These are phyloP conservation scores for Heliconius erato DNA, from an alignment of 2,888 invertebrate genomes.

Conservation along the genomic window DNA sequence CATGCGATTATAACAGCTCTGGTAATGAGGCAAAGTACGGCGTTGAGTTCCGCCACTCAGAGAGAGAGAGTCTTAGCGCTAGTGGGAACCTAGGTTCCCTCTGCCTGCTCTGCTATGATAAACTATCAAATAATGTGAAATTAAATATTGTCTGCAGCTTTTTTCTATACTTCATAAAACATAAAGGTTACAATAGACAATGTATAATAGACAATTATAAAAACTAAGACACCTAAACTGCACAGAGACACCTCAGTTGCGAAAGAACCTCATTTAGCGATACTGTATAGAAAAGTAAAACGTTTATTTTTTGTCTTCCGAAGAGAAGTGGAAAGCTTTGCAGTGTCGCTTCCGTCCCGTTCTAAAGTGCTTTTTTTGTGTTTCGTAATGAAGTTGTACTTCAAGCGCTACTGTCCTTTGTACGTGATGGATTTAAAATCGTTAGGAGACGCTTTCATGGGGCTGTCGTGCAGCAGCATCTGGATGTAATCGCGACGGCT, in stretches of 20 bases:
- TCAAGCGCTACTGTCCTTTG: constrained; percentile 18
- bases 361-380: constrained; percentile 29
- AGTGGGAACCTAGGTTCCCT: too few species aligned
- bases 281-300: constrained; percentile 13
- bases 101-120: too few species aligned
- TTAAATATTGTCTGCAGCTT: background rate
- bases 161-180: background rate
- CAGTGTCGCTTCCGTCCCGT: constrained; percentile 16
- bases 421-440: background rate
- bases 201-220: background rate
- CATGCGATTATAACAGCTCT: too few species aligned
- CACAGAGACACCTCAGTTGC: constrained; percentile 1
- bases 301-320: constrained; percentile 25
- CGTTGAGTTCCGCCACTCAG: too few species aligned
- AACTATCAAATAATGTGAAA: background rate
- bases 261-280: constrained; percentile 16
- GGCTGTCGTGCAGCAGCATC: background rate
- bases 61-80: too few species aligned
- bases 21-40: too few species aligned
- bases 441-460: background rate
- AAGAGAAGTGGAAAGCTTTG: constrained; percentile 30
- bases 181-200: background rate
- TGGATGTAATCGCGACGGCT: background rate
- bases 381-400: constrained; percentile 24
- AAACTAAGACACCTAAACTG: constrained; percentile 1